phyloP scores from a whole-genome alignment of 2,113 vertebrate species.

The Numenius arquata region DNA sequence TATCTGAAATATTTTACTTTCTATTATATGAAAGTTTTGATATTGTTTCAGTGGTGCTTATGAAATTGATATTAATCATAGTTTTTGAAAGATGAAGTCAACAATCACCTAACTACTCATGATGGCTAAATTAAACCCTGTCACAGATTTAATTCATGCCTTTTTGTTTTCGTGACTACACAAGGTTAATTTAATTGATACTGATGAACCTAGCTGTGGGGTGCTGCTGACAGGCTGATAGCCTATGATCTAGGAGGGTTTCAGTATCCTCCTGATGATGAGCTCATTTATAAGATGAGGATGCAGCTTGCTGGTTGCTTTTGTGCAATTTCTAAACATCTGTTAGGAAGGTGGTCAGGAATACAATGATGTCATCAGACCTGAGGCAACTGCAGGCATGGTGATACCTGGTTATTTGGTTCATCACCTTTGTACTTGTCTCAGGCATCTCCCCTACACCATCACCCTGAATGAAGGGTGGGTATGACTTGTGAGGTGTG shows the following conservation, averaged over 20 bases:
- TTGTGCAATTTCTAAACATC: neutral
- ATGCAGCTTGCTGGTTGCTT: neutral
- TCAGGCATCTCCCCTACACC: neutral
- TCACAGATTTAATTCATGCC: neutral
- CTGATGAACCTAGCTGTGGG: neutral
- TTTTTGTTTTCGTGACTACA: neutral
- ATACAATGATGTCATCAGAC: accelerated
- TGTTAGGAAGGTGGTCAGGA: neutral
- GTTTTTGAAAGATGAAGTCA: neutral
- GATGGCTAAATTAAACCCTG: neutral
- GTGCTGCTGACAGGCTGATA: neutral
- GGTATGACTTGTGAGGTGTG: neutral
- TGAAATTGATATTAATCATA: neutral
- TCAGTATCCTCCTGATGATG: neutral
- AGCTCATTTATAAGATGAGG: neutral
- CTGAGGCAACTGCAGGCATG: neutral
- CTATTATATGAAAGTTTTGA: neutral
- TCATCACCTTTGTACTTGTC: neutral
- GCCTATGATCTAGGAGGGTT: neutral
- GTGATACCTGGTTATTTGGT: neutral
- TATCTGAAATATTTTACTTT: neutral
- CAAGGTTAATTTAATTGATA: neutral
- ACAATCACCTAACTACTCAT: neutral
- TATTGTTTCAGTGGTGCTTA: neutral
- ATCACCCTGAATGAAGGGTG: neutral